phyloP scores from a whole-genome alignment of 2,113 vertebrate genomes.

The Geothlypis trichas region DNA sequence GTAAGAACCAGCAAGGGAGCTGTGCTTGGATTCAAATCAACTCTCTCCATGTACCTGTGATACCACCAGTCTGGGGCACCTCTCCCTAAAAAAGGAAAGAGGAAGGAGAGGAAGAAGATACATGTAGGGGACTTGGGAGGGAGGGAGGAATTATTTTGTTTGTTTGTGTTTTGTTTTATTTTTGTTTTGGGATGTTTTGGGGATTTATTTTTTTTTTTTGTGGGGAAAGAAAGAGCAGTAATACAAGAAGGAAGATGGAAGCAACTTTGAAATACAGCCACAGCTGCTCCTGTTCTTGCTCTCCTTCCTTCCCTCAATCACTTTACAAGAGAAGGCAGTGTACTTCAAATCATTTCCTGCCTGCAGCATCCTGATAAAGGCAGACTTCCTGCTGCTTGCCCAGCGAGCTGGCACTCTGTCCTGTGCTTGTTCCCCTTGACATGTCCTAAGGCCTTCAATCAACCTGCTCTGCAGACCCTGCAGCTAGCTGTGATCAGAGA shows the following conservation, averaged over 20 bases:
- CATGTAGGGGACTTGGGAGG: fast-evolving
- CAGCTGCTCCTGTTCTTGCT: not conserved
- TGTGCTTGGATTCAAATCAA: not conserved
- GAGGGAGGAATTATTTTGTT: not conserved
- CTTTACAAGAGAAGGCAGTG: conserved; percentile 19
- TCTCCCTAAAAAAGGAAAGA: not conserved
- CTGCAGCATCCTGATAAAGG: conserved; percentile 65
- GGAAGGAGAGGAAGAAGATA: not conserved
- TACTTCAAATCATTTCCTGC: conserved; percentile 58
- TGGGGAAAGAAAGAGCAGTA: not conserved
- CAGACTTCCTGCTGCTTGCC: conserved; percentile 46
- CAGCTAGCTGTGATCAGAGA: conserved; percentile 1
- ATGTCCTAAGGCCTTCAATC: conserved; percentile 50
- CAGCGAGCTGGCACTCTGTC: conserved; percentile 16
- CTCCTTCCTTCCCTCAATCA: conserved; percentile 25
- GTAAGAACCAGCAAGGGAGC: not conserved
- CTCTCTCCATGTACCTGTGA: not conserved
- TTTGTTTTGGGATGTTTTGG: not conserved
- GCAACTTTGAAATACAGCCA: conserved; percentile 17
- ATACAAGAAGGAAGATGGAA: not conserved
- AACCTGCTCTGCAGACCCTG: not conserved
- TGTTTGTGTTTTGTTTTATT: not conserved
- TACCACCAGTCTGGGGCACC: not conserved
- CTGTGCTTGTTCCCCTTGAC: conserved; percentile 33
- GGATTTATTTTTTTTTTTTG: no score